Conservation (phyloP, 2,797 vertebrate species). For the Chaunax sp. region DNA sequence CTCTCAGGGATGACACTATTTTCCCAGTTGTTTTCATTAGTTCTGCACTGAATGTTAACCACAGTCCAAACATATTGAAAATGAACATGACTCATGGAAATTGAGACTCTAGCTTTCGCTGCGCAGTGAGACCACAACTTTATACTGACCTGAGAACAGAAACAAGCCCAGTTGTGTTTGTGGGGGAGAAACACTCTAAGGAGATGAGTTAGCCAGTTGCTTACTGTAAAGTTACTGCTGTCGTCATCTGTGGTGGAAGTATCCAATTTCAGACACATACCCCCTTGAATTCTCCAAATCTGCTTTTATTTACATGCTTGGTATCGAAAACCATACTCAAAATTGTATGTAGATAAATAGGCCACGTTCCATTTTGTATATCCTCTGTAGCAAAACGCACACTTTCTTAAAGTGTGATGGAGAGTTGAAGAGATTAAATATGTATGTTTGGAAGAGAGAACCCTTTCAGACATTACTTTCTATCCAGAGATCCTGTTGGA, state of each 20-base stretch:
- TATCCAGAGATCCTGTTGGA: background rate
- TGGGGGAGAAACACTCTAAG: constrained; percentile 66
- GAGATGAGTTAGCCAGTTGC: constrained; percentile 50
- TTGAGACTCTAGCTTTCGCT: constrained; percentile 36
- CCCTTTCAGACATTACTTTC: background rate
- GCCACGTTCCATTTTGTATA: no score
- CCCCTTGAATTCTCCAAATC: constrained; percentile 13
- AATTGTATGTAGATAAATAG: no score
- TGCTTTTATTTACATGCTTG: background rate
- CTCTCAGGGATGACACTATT: constrained; percentile 42
- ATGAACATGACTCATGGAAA: constrained; percentile 70
- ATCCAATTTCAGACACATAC: constrained; percentile 29
- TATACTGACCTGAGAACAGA: constrained; percentile 55
- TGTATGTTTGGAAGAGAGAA: no score
- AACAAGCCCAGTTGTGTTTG: constrained; percentile 52
- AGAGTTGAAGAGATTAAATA: no score
- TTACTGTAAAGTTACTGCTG: constrained; percentile 33
- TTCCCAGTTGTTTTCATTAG: constrained; percentile 68
- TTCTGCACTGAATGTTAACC: constrained; percentile 54
- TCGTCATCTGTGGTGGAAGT: constrained; percentile 47
- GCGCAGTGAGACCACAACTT: constrained; percentile 49
- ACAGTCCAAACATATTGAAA: constrained; percentile 52
- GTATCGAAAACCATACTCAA: no score
- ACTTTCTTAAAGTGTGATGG: no score
- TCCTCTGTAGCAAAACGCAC: no score